A percentile compares a stretch with the other conserved stretches of the same genome.
phyloP scores from a whole-genome alignment of 2,888 invertebrate species.

The Drosophila falleni region DNA sequence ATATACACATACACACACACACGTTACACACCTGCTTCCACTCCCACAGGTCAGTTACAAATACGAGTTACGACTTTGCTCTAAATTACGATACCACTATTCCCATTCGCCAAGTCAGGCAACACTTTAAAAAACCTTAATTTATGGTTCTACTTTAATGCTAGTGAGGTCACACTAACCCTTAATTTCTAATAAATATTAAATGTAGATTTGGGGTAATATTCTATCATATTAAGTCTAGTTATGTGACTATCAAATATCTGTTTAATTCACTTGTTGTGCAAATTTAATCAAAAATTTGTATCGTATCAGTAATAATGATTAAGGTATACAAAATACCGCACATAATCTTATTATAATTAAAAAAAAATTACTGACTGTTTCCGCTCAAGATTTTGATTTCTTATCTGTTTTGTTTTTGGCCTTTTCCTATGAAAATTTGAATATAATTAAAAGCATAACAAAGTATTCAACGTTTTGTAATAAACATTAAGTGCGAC shows the following conservation, averaged over 20 bases:
- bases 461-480: slow-evolving; percentile 6
- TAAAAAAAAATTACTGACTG: not conserved
- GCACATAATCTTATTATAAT: no score
- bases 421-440: not conserved
- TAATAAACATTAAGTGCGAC: slow-evolving; percentile 6
- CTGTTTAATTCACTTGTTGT: not conserved
- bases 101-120: not conserved
- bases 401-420: not conserved
- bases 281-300: not conserved
- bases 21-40: slow-evolving; percentile 11
- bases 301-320: not conserved
- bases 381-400: not conserved
- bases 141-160: not conserved
- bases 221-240: no score
- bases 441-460: not conserved
- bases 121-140: not conserved
- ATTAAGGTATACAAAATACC: not conserved
- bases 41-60: slow-evolving; percentile 16
- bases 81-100: slow-evolving; percentile 7
- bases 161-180: not conserved
- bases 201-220: not conserved
- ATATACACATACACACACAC: slow-evolving; percentile 1
- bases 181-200: not conserved
- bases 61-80: slow-evolving; percentile 19
- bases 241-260: not conserved